Percentiles rank a stretch among this genome's conserved stretches.
These are phyloP conservation scores for Diphyllodes magnificus DNA, from an alignment of 2,113 vertebrate species.

Conservation along the genomic window DNA sequence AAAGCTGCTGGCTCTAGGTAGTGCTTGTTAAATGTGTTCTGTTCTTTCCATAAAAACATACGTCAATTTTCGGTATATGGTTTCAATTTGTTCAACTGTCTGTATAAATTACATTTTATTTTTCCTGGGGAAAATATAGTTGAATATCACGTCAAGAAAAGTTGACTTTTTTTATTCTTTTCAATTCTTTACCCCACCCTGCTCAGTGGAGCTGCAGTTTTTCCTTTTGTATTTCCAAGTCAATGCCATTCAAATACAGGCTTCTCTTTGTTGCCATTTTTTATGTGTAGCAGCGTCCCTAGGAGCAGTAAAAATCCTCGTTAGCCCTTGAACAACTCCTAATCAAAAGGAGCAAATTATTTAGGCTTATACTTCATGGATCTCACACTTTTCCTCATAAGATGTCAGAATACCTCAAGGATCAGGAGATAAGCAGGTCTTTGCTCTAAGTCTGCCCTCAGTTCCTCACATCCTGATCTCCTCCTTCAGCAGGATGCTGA, in stretches of 20 bases:
- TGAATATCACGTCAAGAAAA: conserved; percentile 38
- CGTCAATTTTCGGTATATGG: conserved; percentile 50
- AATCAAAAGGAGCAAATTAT: not conserved
- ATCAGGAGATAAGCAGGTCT: not conserved
- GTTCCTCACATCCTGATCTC: not conserved
- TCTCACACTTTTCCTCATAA: not conserved
- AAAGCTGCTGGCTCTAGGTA: conserved; percentile 37
- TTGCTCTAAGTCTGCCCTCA: not conserved
- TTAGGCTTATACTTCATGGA: not conserved
- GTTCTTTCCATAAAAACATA: conserved; percentile 59
- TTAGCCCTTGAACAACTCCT: not conserved
- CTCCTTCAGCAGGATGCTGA: not conserved
- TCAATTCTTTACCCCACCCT: conserved; percentile 41
- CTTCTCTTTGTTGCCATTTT: conserved; percentile 29
- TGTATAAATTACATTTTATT: conserved; percentile 50
- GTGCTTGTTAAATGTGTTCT: conserved; percentile 39
- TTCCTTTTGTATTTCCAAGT: conserved; percentile 62
- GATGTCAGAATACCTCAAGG: not conserved
- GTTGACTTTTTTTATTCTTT: conserved; percentile 12
- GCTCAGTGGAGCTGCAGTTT: conserved; percentile 13
- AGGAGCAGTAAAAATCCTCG: not conserved
- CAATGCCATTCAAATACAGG: conserved; percentile 24
- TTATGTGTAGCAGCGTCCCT: not conserved
- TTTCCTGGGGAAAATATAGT: conserved; percentile 51
- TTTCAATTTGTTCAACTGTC: conserved; percentile 62